phyloP scores from a whole-genome alignment of 2,113 vertebrate species.

The Turnix velox region DNA sequence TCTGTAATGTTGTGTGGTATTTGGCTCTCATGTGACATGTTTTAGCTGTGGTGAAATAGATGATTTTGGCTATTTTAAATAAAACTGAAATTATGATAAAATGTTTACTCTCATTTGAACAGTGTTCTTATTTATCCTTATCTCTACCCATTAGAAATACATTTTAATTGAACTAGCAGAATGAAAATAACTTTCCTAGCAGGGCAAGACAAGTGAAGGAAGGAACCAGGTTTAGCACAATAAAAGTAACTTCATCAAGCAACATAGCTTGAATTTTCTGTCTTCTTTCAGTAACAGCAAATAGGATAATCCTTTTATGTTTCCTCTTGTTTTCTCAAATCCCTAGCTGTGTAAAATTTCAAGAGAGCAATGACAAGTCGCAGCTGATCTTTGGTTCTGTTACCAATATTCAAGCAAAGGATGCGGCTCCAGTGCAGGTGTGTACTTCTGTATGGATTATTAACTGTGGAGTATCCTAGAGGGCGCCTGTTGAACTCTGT shows the following conservation, averaged over 20 bases:
- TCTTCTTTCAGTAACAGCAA: neutral
- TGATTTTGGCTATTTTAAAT: neutral
- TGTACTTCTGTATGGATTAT: neutral
- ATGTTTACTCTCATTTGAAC: neutral
- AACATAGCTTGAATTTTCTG: neutral
- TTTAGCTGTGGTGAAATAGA: neutral
- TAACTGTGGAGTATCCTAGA: neutral
- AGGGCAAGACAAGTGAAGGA: neutral
- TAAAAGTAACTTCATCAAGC: neutral
- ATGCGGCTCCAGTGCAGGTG: conserved; percentile 85
- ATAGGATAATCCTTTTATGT: neutral
- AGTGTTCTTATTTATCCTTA: neutral
- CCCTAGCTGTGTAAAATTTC: conserved; percentile 90
- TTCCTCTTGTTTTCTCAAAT: neutral
- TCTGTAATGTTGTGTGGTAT: neutral
- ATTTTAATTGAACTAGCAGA: neutral
- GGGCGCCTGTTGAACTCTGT: too few relatives aligned
- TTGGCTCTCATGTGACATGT: neutral
- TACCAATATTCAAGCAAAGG: conserved; percentile 87
- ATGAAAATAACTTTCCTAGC: neutral
- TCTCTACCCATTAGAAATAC: neutral
- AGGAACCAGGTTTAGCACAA: neutral
- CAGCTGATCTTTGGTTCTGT: conserved; percentile 92
- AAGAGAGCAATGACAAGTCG: conserved; percentile 89
- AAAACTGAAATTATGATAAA: neutral